A percentile compares a stretch with the other conserved stretches of the same genome.
Evolutionary conservation across 2,113 vertebrate species (phyloP).

Genomic region (Lophura nycthemera): DNA sequence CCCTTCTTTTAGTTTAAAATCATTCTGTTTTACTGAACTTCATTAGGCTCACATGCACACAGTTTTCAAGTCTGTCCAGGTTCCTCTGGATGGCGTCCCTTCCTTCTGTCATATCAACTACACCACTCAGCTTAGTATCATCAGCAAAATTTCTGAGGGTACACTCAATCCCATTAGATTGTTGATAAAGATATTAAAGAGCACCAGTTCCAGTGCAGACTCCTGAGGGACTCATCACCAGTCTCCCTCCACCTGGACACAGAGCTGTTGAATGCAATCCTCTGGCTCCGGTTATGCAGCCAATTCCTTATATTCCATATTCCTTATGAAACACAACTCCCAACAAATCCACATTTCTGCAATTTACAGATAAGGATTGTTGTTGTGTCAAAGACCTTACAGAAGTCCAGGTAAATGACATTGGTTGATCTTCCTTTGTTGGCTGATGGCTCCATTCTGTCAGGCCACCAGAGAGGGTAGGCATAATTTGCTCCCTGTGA

Average conservation of each 20-base stretch:
- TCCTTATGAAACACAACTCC: not conserved
- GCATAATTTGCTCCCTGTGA: not conserved
- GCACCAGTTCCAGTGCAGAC: not conserved
- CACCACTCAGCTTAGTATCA: not conserved
- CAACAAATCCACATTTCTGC: not conserved
- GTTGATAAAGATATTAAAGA: not conserved
- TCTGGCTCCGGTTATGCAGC: not conserved
- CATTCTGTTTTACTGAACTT: not conserved
- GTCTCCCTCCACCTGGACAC: not conserved
- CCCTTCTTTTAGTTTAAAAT: not conserved
- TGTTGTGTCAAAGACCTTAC: not conserved
- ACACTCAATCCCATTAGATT: not conserved
- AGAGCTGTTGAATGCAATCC: not conserved
- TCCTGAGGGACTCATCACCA: not conserved
- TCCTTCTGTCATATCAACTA: not conserved
- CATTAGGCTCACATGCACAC: not conserved
- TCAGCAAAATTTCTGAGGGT: not conserved
- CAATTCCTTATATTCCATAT: not conserved
- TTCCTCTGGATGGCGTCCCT: not conserved
- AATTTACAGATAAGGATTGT: not conserved
- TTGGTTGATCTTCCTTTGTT: not conserved
- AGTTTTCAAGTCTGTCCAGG: not conserved
- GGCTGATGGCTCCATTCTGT: not conserved
- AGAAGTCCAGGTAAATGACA: not conserved
- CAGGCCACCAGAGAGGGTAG: not conserved